Evolutionary conservation across 2,888 invertebrate genomes (phyloP).

Genomic region (Leptinotarsa juncta): DNA sequence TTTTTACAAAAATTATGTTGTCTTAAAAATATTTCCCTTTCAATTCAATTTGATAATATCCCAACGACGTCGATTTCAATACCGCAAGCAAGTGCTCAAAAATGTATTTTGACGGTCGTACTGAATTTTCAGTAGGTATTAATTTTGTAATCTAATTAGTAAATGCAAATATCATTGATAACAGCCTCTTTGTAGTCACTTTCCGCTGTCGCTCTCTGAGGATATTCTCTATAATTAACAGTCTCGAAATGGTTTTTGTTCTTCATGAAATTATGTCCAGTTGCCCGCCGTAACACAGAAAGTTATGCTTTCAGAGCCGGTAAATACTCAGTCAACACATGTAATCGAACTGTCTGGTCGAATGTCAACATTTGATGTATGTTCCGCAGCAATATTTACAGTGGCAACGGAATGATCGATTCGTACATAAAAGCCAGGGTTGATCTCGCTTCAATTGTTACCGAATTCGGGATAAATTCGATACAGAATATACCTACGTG

Average conservation of each 20-base stretch:
- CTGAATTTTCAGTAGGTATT: no score
- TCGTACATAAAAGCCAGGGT: neutral
- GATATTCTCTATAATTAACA: no score
- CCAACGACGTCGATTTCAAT: no score
- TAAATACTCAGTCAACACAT: slow-evolving; percentile 15
- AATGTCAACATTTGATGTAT: slow-evolving; percentile 18
- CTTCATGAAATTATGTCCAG: slow-evolving; percentile 3
- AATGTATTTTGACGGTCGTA: no score
- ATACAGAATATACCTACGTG: neutral
- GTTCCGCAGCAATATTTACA: slow-evolving; percentile 13
- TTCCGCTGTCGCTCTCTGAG: no score
- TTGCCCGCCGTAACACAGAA: slow-evolving; percentile 1
- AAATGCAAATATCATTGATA: neutral
- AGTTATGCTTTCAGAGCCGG: neutral
- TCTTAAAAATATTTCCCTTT: no score
- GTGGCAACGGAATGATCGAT: slow-evolving; percentile 21
- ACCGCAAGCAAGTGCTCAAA: no score
- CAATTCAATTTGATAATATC: no score
- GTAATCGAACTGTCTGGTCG: slow-evolving; percentile 22
- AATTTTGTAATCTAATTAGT: neutral
- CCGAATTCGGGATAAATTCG: neutral
- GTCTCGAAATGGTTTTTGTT: neutral
- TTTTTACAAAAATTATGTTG: no score
- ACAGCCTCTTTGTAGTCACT: neutral
- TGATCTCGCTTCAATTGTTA: neutral